Percentiles rank a stretch among this genome's conserved stretches.
phyloP scores from a whole-genome alignment of 2,888 invertebrate genomes.

The Phorcus lineatus region DNA sequence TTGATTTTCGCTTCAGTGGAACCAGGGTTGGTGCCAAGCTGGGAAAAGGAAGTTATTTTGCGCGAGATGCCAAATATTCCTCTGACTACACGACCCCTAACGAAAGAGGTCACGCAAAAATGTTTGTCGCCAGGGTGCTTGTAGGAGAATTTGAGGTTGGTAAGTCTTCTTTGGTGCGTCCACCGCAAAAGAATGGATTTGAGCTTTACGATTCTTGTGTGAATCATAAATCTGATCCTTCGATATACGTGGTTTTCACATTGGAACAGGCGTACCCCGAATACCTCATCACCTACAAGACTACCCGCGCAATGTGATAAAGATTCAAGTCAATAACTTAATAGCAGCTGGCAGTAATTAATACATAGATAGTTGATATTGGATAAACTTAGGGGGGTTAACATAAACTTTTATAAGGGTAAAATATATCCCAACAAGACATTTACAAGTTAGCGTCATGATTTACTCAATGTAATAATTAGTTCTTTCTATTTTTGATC shows the following conservation, averaged over 20 bases:
- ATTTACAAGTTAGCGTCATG: too few relatives aligned
- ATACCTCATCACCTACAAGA: constrained; percentile 58
- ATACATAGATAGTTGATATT: too few relatives aligned
- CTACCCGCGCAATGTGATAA: too few relatives aligned
- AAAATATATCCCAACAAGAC: too few relatives aligned
- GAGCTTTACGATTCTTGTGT: constrained; percentile 66
- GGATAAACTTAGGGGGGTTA: too few relatives aligned
- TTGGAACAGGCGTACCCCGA: constrained; percentile 67
- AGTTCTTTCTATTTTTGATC: too few relatives aligned
- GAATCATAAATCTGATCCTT: constrained; percentile 53
- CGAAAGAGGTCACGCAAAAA: constrained; percentile 27
- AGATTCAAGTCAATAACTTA: too few relatives aligned
- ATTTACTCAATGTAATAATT: too few relatives aligned
- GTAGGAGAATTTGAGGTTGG: constrained; percentile 61
- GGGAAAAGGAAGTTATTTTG: constrained; percentile 68
- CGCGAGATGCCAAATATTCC: constrained; percentile 52
- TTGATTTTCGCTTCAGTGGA: constrained; percentile 66
- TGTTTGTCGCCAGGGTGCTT: constrained; percentile 65
- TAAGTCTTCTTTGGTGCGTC: constrained; percentile 52
- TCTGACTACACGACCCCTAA: constrained; percentile 43
- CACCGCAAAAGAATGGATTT: constrained; percentile 60
- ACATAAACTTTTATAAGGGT: too few relatives aligned
- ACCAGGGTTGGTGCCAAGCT: constrained; percentile 48
- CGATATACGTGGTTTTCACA: constrained; percentile 66
- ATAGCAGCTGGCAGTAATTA: too few relatives aligned